phyloP scores from a whole-genome alignment of 2,888 invertebrate genomes.

The Mellilla xanthometata region DNA sequence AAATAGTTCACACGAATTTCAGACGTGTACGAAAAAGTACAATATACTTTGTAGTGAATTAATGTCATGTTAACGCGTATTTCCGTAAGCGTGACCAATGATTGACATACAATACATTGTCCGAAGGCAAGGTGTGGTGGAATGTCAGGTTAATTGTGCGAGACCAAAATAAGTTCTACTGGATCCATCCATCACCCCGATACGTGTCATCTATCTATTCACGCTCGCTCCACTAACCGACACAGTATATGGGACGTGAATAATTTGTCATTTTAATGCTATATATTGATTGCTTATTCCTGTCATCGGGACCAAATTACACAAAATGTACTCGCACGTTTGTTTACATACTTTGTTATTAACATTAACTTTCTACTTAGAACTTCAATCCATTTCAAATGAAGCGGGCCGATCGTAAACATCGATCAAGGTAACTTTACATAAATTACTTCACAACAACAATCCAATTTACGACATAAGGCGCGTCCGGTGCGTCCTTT shows the following conservation, averaged over 20 bases:
- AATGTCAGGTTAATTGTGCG: conserved; percentile 67
- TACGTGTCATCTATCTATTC: conserved; percentile 56
- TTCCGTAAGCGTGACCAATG: conserved; percentile 58
- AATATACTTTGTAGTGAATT: conserved; percentile 23
- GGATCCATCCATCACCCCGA: conserved; percentile 63
- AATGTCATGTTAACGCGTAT: conserved; percentile 46
- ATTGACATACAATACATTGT: conserved; percentile 75
- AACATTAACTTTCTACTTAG: conserved; percentile 2
- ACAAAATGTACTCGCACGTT: too few species aligned
- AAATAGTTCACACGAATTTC: too few species aligned
- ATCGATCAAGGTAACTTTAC: conserved; percentile 22
- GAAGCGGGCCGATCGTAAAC: conserved; percentile 17
- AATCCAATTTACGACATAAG: conserved; percentile 68
- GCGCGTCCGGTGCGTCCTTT: conserved; percentile 55
- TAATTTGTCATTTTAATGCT: conserved; percentile 58
- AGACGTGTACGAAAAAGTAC: too few species aligned
- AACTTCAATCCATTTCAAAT: conserved; percentile 3
- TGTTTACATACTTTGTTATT: too few species aligned
- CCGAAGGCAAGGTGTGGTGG: conserved; percentile 64
- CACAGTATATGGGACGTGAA: conserved; percentile 52
- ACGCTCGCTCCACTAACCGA: conserved; percentile 55
- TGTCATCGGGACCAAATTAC: conserved; percentile 2
- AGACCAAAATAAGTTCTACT: conserved; percentile 59
- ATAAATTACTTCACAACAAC: conserved; percentile 33
- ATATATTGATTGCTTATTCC: conserved; percentile 26